phyloP scores from a whole-genome alignment of 2,888 invertebrate species.

The Trichogramma evanescens region DNA sequence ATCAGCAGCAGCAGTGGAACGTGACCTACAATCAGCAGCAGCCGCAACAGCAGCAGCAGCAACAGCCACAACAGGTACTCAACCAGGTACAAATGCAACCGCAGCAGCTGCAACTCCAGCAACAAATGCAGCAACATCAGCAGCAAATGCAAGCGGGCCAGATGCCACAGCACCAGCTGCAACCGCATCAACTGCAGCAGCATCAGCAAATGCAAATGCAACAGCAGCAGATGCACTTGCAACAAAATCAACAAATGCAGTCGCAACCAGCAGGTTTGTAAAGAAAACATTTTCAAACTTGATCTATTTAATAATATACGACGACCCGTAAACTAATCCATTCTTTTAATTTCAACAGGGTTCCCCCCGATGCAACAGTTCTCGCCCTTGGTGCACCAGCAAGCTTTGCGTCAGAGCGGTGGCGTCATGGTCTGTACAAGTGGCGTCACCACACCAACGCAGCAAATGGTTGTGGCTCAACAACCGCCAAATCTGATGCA shows the following conservation, averaged over 20 bases:
- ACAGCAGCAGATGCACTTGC: constrained; percentile 34
- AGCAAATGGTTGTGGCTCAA: constrained; percentile 49
- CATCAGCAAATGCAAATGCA: constrained; percentile 52
- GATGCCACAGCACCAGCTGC: constrained; percentile 45
- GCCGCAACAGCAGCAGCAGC: constrained; percentile 47
- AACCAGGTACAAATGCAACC: constrained; percentile 39
- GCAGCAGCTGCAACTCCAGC: constrained; percentile 29
- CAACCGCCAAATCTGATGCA: constrained; percentile 40
- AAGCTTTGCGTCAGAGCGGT: constrained; percentile 46
- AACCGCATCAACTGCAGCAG: constrained; percentile 45
- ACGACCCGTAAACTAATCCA: too few relatives aligned
- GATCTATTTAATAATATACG: too few relatives aligned
- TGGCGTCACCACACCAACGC: constrained; percentile 44
- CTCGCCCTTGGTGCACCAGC: constrained; percentile 49
- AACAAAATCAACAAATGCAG: too few relatives aligned
- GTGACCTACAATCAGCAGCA: constrained; percentile 21
- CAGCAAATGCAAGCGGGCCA: constrained; percentile 32
- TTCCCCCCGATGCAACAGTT: constrained; percentile 41
- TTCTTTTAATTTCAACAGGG: too few relatives aligned
- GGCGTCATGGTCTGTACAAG: constrained; percentile 40
- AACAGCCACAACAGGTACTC: constrained; percentile 53
- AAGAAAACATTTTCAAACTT: too few relatives aligned
- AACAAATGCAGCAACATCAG: not conserved
- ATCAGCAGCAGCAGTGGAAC: constrained; percentile 10
- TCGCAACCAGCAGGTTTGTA: too few relatives aligned